Conservation (phyloP, 2,113 vertebrate species). For the Platysternon megacephalum region DNA sequence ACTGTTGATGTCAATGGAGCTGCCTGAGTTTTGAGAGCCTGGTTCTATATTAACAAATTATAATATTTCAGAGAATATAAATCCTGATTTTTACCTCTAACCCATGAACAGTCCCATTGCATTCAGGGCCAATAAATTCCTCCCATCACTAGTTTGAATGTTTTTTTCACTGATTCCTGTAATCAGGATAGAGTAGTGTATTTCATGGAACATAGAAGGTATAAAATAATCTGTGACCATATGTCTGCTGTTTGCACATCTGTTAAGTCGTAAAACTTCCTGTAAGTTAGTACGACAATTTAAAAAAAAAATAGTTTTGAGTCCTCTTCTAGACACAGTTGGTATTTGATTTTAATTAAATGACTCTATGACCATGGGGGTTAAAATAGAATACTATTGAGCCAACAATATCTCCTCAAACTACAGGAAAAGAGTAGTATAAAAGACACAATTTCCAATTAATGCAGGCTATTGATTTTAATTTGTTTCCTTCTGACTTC, state of each 20-base stretch:
- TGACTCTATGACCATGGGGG: background rate
- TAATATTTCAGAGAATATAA: background rate
- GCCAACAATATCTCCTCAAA: background rate
- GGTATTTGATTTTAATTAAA: slow-evolving; percentile 24
- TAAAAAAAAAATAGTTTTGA: background rate
- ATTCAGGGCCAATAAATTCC: background rate
- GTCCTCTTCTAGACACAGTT: background rate
- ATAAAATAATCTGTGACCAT: background rate
- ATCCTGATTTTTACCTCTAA: background rate
- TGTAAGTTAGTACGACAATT: background rate
- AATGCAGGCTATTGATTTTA: rapidly evolving
- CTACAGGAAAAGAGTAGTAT: background rate
- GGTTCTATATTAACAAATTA: background rate
- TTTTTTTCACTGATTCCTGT: background rate
- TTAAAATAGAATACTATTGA: background rate
- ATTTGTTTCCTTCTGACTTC: background rate
- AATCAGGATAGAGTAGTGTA: background rate
- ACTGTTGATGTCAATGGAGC: background rate
- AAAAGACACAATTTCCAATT: background rate
- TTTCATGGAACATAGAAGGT: background rate
- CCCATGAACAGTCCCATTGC: background rate
- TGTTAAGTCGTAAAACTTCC: background rate
- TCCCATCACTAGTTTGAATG: background rate
- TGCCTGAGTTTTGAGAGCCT: background rate
- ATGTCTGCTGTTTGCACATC: background rate